These are phyloP conservation scores for Phaethornis superciliosus DNA, from an alignment of 2,113 vertebrate genomes.

Conservation along the genomic window DNA sequence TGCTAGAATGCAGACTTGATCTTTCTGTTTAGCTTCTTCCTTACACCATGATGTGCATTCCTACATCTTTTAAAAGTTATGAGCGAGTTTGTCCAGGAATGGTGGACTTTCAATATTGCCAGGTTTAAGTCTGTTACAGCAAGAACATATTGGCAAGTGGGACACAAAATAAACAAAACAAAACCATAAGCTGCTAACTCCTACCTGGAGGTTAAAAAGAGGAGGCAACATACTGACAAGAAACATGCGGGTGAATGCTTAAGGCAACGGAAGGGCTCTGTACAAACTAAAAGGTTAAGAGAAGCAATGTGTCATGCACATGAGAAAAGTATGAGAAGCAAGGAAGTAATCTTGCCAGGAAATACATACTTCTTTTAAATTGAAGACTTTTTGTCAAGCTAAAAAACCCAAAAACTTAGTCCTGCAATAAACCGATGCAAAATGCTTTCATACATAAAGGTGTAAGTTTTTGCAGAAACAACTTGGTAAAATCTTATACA, in stretches of 20 bases:
- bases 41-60: neutral
- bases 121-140: conserved; percentile 5
- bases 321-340: conserved; percentile 1
- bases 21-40: neutral
- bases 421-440: neutral
- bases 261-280: conserved; percentile 8
- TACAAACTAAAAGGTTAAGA: conserved; percentile 32
- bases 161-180: conserved; percentile 4
- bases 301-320: conserved; percentile 58
- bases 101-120: conserved; percentile 15
- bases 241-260: conserved; percentile 49
- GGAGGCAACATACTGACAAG: conserved; percentile 8
- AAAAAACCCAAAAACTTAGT: neutral
- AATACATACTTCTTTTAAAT: neutral
- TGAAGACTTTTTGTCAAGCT: neutral
- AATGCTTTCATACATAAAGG: neutral
- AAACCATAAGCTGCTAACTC: neutral
- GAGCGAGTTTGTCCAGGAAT: neutral
- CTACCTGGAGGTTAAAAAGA: conserved; percentile 23
- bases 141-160: neutral
- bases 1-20: neutral
- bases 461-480: neutral
- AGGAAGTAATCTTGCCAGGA: conserved; percentile 20
- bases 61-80: neutral
- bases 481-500: neutral